Base-by-base conservation (phyloP, 2,888 invertebrate species). In the Omphaloscelis lunosa region DNA sequence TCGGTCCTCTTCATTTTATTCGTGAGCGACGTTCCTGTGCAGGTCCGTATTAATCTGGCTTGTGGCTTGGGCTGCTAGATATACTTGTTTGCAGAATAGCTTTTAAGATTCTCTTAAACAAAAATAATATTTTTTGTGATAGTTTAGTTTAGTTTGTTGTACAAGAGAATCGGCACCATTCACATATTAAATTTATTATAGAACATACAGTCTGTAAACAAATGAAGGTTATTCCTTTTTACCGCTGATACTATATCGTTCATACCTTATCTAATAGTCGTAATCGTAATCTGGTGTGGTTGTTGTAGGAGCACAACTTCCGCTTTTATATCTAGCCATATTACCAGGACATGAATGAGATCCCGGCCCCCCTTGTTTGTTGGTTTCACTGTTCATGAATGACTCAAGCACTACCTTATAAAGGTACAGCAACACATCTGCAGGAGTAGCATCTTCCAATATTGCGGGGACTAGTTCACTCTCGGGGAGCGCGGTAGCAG, bases 321-420 rank as follows among this genome's bases (percentile, higher is more conserved):
- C n/a, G 20, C 51, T 2, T 0, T 0, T 0, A 17, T 17, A 29
- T 15, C 0, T 0, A 0, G 0, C 0, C 72, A 72, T 72, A 3
- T 23, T 0, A 27, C 67, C 72, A 20, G 39, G 9, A 39, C 72
- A 66, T 45, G 0, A 0, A 17, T 20, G 7, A 6, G 0, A 34
- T 34, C 5, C 34, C 2, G 34, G 34, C 0, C 0, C 3, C 11
- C 70, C 72, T 72, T 66, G 34, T 15, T 12, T 0, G 2, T 48
- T 29, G 8, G n/a, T 8, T 20, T 17, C 29, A 12, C 7, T 11
- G 20, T 4, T n/a, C 29, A 17, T 48, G n/a, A n/a, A 9, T 51
- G 71, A 27, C 2, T 0, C 39, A 8, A 72, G 20, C 34, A 51
- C 45, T 27, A 66, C 66, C 34, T 72, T 66, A 66, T 72, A 72